Evolutionary conservation across 2,113 vertebrate genomes (phyloP).

Genomic region (Channa argus): DNA sequence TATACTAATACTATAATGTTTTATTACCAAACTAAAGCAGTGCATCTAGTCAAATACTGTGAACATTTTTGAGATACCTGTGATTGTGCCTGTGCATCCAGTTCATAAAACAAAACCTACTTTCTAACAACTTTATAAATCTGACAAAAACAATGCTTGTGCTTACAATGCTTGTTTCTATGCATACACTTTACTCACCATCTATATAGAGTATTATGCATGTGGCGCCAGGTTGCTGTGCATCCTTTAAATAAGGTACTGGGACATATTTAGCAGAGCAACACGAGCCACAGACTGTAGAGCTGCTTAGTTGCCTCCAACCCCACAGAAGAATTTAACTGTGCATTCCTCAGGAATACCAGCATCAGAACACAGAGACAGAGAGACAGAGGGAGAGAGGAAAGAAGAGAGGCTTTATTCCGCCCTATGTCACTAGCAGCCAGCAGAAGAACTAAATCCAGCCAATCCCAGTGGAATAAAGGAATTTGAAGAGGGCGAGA

Average conservation of each 20-base stretch:
- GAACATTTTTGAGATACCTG: no score
- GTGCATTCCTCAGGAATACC: conserved; percentile 75
- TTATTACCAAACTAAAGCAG: no score
- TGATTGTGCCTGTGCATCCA: no score
- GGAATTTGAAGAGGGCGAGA: conserved; percentile 50
- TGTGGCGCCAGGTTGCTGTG: background rate
- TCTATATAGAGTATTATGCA: background rate
- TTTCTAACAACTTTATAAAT: no score
- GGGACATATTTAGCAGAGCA: conserved; percentile 40
- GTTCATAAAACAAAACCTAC: no score
- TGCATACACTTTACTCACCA: no score
- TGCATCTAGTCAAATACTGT: no score
- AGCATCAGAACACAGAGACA: conserved; percentile 39
- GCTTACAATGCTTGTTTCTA: no score
- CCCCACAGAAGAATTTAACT: conserved; percentile 65
- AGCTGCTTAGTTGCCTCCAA: conserved; percentile 40
- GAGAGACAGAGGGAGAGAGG: conserved; percentile 15
- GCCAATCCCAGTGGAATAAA: conserved; percentile 49
- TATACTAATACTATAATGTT: no score
- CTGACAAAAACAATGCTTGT: no score
- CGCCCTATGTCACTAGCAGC: conserved; percentile 44
- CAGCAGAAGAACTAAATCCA: conserved; percentile 24
- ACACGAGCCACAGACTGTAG: conserved; percentile 26
- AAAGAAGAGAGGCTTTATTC: conserved; percentile 40
- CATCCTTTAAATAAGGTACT: conserved; percentile 2